These are phyloP conservation scores for Formicarius rufipectus DNA, from an alignment of 2,113 vertebrate species.

Conservation along the genomic window DNA sequence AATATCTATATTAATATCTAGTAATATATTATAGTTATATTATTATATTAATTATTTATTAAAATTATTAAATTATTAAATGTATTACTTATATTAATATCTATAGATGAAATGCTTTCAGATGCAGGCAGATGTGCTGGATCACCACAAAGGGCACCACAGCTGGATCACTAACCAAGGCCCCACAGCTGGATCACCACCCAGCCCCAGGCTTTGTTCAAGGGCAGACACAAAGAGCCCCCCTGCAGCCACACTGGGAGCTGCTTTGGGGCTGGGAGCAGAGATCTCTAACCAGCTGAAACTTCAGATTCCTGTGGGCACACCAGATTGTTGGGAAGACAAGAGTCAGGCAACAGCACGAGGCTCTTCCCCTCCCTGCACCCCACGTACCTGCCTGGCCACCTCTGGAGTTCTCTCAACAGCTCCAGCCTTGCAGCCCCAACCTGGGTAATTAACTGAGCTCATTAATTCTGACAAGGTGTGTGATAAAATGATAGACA, in stretches of 20 bases:
- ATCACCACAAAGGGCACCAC: not conserved
- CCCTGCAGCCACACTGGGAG: not conserved
- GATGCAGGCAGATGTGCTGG: not conserved
- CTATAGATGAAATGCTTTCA: accelerated
- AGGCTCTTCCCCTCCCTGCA: not conserved
- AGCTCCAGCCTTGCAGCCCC: not conserved
- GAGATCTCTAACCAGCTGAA: not conserved
- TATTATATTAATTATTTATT: too few species aligned
- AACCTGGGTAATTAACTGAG: not conserved
- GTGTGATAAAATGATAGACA: not conserved
- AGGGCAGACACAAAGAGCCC: not conserved
- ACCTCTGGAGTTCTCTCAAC: not conserved
- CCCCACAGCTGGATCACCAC: not conserved
- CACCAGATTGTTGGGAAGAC: too few species aligned
- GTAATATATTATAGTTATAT: too few species aligned
- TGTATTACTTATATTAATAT: too few species aligned
- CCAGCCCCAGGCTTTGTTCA: not conserved
- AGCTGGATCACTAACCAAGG: not conserved
- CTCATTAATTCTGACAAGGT: not conserved
- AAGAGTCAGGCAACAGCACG: accelerated
- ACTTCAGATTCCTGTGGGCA: not conserved
- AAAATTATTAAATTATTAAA: too few species aligned
- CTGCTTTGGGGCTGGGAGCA: not conserved
- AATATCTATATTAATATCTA: too few species aligned
- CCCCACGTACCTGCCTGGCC: not conserved